A percentile compares a stretch with the other conserved stretches of the same genome.
Conservation (phyloP, 2,113 vertebrate genomes). For the Oriolus oriolus region DNA sequence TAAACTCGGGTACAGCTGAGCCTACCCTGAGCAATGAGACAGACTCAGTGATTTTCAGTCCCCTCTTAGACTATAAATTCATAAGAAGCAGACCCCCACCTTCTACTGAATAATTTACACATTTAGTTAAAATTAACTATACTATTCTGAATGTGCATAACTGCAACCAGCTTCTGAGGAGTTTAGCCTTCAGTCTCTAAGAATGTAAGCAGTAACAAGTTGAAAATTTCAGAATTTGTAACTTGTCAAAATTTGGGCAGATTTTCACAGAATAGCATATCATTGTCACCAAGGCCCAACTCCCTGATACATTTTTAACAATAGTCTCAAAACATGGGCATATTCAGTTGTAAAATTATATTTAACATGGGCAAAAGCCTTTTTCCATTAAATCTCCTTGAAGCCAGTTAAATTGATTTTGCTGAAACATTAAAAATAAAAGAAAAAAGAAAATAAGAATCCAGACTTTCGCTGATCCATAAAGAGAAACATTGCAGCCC, state of each 20-base stretch:
- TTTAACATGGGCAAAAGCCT: neutral
- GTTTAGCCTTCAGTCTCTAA: neutral
- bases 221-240: neutral
- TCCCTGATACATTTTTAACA: slow-evolving; percentile 1
- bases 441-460: neutral
- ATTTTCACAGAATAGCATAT: slow-evolving; percentile 4
- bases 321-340: neutral
- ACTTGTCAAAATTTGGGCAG: slow-evolving; percentile 14
- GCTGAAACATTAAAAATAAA: neutral
- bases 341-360: neutral
- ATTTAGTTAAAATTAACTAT: slow-evolving; percentile 23
- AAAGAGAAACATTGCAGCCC: neutral
- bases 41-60: neutral
- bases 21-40: neutral
- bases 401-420: neutral
- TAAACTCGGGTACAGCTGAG: neutral
- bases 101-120: neutral
- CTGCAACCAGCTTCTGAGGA: neutral
- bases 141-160: neutral
- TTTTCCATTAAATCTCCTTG: neutral
- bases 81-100: neutral
- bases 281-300: neutral
- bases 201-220: slow-evolving; percentile 1
- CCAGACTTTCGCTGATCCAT: neutral
- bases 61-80: neutral